Evolutionary conservation across 2,888 invertebrate species (phyloP).

Genomic region (Drosophila nr. perissopoda): DNA sequence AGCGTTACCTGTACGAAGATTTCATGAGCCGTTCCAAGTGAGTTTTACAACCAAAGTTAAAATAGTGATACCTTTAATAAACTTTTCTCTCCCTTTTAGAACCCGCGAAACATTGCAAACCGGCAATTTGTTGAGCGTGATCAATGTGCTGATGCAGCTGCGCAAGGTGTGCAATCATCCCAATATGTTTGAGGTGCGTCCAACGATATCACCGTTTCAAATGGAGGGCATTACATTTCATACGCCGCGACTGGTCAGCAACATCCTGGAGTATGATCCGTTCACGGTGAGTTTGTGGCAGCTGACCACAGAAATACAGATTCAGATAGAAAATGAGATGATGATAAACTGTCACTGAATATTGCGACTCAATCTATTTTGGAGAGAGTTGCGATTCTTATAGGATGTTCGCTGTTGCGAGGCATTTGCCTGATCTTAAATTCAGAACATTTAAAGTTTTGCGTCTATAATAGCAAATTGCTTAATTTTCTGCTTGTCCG

Average conservation of each 20-base stretch:
- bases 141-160: conserved; percentile 98
- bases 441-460: background rate
- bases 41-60: conserved; percentile 80
- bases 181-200: conserved; percentile 98
- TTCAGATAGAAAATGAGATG: conserved; percentile 57
- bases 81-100: conserved; percentile 85
- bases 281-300: conserved; percentile 87
- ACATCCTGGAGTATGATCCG: conserved; percentile 90
- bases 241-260: conserved; percentile 90
- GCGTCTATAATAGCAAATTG: background rate
- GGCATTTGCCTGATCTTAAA: conserved; percentile 84
- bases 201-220: conserved; percentile 97
- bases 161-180: conserved; percentile 99
- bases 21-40: conserved; percentile 98
- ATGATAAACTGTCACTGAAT: conserved; percentile 84
- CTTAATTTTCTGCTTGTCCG: background rate
- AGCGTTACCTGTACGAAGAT: conserved; percentile 98
- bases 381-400: conserved; percentile 73
- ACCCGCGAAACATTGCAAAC: conserved; percentile 96
- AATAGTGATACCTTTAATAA: background rate
- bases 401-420: conserved; percentile 84
- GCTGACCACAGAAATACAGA: conserved; percentile 3
- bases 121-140: conserved; percentile 97
- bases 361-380: conserved; percentile 83
- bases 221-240: conserved; percentile 90